Conservation (phyloP, 2,797 vertebrate genomes). For the Channa striata region DNA sequence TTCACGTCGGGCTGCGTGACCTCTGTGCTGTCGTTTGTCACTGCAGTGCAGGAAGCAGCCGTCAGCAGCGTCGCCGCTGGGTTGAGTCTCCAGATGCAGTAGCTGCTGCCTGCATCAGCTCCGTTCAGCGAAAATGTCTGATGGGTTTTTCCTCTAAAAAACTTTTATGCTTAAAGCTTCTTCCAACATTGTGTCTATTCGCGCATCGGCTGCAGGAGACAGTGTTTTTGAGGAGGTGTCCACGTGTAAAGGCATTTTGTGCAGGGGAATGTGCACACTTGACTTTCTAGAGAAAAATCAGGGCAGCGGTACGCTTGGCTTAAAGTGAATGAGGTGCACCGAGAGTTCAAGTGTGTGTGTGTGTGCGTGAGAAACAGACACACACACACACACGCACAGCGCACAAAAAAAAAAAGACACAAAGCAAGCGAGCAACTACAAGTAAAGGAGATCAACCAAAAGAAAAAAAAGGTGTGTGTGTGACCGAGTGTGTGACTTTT, state of each 20-base stretch:
- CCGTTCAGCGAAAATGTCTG: too few species aligned
- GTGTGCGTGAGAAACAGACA: slow-evolving; percentile 22
- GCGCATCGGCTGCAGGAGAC: background rate
- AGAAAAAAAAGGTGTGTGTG: background rate
- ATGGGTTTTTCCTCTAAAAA: too few species aligned
- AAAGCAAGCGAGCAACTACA: slow-evolving; percentile 30
- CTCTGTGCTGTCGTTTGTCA: too few species aligned
- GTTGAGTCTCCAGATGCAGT: too few species aligned
- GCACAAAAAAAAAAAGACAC: slow-evolving; percentile 7
- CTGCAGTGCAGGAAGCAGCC: too few species aligned
- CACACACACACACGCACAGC: slow-evolving; percentile 15
- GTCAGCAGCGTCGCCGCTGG: too few species aligned
- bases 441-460: slow-evolving; percentile 26
- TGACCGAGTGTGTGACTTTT: slow-evolving; percentile 19
- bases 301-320: slow-evolving; percentile 19
- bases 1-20: too few species aligned
- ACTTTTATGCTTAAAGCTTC: background rate
- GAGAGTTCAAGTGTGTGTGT: slow-evolving; percentile 48
- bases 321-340: slow-evolving; percentile 31
- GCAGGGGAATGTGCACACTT: background rate
- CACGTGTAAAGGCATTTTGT: background rate
- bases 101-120: too few species aligned
- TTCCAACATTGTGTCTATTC: background rate
- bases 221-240: background rate
- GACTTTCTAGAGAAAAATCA: slow-evolving; percentile 30